A percentile compares a stretch with the other conserved stretches of the same genome.
phyloP scores from a whole-genome alignment of 2,113 vertebrate species.

The Lepus europaeus region DNA sequence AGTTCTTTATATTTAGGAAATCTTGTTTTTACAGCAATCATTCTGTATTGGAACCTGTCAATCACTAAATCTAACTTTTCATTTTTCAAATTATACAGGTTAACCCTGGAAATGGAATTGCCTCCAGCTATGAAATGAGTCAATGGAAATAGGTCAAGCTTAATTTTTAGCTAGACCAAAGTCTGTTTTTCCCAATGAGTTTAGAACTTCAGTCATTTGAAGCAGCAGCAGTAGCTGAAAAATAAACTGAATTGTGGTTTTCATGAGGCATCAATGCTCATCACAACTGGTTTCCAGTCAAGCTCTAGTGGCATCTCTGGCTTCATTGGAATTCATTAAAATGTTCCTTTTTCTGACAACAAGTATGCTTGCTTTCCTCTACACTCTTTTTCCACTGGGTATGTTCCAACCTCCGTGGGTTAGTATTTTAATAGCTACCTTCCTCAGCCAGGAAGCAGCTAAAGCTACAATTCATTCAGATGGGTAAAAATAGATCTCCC shows the following conservation, averaged over 20 bases:
- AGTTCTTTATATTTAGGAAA: not conserved
- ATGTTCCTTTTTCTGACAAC: conserved; percentile 27
- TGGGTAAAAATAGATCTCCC: conserved; percentile 63
- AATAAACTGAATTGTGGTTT: conserved; percentile 11
- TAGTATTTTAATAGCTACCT: conserved; percentile 66
- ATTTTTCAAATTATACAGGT: not conserved
- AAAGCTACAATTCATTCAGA: conserved; percentile 52
- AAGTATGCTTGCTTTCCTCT: not conserved
- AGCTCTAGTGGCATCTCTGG: conserved; percentile 5
- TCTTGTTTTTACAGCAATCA: conserved; percentile 28
- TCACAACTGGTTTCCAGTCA: conserved; percentile 39
- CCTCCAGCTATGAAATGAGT: not conserved
- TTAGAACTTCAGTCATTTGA: not conserved
- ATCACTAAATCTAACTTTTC: not conserved
- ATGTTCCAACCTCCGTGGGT: conserved; percentile 35
- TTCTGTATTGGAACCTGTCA: not conserved
- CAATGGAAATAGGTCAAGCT: not conserved
- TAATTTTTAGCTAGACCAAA: not conserved
- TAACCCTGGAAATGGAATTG: not conserved
- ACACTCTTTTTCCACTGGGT: conserved; percentile 44
- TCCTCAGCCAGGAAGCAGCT: conserved; percentile 55
- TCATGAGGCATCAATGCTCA: conserved; percentile 27
- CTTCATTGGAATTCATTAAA: not conserved
- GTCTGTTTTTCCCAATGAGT: not conserved
- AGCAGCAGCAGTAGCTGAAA: not conserved